These are phyloP conservation scores for Polyergus mexicanus DNA, from an alignment of 1,140 invertebrate species.

Conservation along the genomic window DNA sequence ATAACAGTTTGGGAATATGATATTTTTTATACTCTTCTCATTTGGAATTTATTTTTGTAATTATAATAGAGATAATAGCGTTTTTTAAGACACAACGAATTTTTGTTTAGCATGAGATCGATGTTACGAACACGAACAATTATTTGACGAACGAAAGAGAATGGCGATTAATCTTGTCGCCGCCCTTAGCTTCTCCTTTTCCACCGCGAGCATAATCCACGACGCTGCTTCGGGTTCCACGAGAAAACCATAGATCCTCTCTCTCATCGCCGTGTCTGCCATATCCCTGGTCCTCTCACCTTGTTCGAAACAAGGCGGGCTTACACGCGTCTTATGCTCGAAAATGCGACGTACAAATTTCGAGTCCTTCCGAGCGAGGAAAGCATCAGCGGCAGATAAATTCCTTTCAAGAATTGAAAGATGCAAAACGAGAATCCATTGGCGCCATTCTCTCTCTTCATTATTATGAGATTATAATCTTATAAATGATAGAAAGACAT, in stretches of 20 bases:
- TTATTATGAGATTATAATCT: background rate
- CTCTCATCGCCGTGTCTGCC: slow-evolving; percentile 34
- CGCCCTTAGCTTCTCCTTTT: slow-evolving; percentile 66
- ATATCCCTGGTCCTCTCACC: slow-evolving; percentile 40
- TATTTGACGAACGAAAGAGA: slow-evolving; percentile 66
- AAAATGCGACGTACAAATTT: slow-evolving; percentile 57
- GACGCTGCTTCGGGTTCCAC: slow-evolving; percentile 66
- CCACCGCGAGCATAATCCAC: slow-evolving; percentile 69
- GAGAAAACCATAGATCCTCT: slow-evolving; percentile 66
- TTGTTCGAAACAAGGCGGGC: slow-evolving; percentile 66
- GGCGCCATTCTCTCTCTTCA: background rate
- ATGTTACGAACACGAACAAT: slow-evolving; percentile 32
- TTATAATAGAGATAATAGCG: background rate
- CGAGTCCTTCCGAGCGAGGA: slow-evolving; percentile 10
- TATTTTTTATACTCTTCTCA: background rate
- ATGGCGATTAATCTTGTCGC: slow-evolving; percentile 71
- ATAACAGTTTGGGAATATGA: background rate
- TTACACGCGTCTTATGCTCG: slow-evolving; percentile 67
- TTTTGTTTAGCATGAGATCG: slow-evolving; percentile 41
- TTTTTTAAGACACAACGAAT: background rate
- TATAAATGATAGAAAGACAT: slow-evolving; percentile 16
- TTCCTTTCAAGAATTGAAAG: slow-evolving; percentile 42
- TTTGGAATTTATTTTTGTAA: slow-evolving; percentile 31
- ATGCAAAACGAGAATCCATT: background rate
- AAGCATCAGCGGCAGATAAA: slow-evolving; percentile 44